Evolutionary conservation across 2,113 vertebrate genomes (phyloP), one percentile per base, ranked within the genome.

Genomic region (Petrocephalus zakoni): DNA sequence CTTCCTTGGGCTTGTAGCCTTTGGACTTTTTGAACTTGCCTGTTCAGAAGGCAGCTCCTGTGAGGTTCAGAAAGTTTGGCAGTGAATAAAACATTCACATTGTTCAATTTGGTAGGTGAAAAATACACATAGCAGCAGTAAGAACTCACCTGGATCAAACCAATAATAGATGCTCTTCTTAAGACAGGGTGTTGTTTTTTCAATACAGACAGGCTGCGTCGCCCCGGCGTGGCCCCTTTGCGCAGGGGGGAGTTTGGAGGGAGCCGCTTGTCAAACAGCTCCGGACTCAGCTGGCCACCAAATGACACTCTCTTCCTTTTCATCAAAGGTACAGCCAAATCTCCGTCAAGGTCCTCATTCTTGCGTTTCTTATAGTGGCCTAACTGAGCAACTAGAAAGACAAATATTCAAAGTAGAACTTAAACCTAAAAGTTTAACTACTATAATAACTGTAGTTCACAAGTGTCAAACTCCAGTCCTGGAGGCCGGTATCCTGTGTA

Each of bases 301-400:
- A 98, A 98, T 4, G 97, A 98, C 64, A 98, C 97, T 0, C 96
- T 95, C 81, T 97, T 98, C 56, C 90, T 96, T 91, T 96, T 97
- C 7, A 91, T 82, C 21, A 86, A 17, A 17, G 92, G 53, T 0
- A 89, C 85, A 3, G 90, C 88, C 2, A 93, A 2, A 0, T 61
- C 86, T 0, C 51, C 6, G 0, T 86, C 89, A 17, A 92, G 90
- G 34, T 95, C 93, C 46, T 13, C 91, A 64, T 93, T 93, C 88
- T 91, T 96, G 51, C 95, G 96, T 90, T 96, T 97, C 89, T 90
- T 94, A 47, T 89, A 64, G 0, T 46, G 42, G 87, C 49, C 19
- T 55, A 53, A 86, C 8, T 1, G 25, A 47, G 90, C 90, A 91
- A 82, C 90, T 93, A 91, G 1, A 47, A 5, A 89, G 34, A 58